Evolutionary conservation across 92 coral and sea anemone species (phyloP), one percentile per base, ranked within the genome.

Genomic region (Isaurus tuberculatus): DNA sequence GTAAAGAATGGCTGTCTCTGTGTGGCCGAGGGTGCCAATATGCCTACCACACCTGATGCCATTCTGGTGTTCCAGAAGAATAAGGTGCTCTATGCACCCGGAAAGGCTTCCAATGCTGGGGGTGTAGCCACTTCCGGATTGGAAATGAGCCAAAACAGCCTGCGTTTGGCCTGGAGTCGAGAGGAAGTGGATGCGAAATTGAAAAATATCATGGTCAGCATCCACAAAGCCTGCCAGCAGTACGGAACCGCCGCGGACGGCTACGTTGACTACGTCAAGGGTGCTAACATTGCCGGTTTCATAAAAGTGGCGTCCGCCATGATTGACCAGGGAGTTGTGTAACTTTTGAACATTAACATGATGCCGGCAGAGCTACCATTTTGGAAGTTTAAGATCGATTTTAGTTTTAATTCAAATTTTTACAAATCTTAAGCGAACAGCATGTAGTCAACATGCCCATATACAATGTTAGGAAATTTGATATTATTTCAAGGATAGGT

Each of bases 81-180:
- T 57, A 88, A 86, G 68, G 89, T 93, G 13, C 72, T 93, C 65
- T 93, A 69, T 66, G 97, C 89, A 26, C 97, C 97, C 29, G 97
- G 97, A 31, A 93, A 93, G 79, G 97, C 97, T 2, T 86, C 97
- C 27, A 93, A 93, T 60, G 97, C 97, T 3, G 97, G 97, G 20
- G 97, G 97, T 22, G 97, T 93, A 75, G 97, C 97, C 14, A 93
- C 92, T 46, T 93, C 97, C 60, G 97, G 97, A 15, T 84, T 93
- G 61, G 97, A 93, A 87, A 93, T 93, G 97, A 93, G 94, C 85
- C 97, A 93, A 57, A 93, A 93, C 80, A 93, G 97, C 88, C 86
- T 83, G 79, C 94, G 97, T 75, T 37, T 83, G 53, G 90, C 92
- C 82, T 93, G 97, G 97, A 84, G 83, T 28, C 80, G 92, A 57